Percentiles rank a stretch among this genome's conserved stretches.
Conservation (phyloP, 2,113 vertebrate genomes). For the Epinephelus lanceolatus region DNA sequence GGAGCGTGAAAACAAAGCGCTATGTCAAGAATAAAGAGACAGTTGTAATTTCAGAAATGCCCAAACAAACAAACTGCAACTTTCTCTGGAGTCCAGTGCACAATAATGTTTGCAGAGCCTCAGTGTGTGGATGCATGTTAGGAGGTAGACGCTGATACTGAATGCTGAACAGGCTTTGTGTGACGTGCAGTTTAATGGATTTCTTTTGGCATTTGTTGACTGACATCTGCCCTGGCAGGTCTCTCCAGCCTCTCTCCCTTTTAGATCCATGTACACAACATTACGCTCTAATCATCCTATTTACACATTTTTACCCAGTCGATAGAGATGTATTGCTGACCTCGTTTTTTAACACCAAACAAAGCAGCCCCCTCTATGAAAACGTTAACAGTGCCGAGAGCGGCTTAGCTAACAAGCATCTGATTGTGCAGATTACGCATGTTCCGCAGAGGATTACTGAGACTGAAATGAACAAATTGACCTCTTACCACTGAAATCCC, state of each 20-base stretch:
- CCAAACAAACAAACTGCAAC: slow-evolving; percentile 47
- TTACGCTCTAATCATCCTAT: slow-evolving; percentile 59
- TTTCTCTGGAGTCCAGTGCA: neutral
- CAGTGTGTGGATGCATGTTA: slow-evolving; percentile 18
- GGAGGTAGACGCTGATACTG: slow-evolving; percentile 15
- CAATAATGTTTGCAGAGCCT: slow-evolving; percentile 42
- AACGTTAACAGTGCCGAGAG: slow-evolving; percentile 51
- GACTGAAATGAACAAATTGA: slow-evolving; percentile 81
- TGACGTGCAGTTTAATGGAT: slow-evolving; percentile 55
- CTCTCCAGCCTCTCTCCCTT: slow-evolving; percentile 1
- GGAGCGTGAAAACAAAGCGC: slow-evolving; percentile 39
- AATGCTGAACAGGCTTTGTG: slow-evolving; percentile 52
- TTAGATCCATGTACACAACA: slow-evolving; percentile 42
- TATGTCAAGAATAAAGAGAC: slow-evolving; percentile 57
- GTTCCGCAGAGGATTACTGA: slow-evolving; percentile 73
- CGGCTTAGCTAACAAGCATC: slow-evolving; percentile 79
- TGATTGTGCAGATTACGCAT: slow-evolving; percentile 80
- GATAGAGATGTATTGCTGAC: slow-evolving; percentile 58
- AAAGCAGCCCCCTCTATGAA: slow-evolving; percentile 46
- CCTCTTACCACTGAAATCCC: slow-evolving; percentile 64
- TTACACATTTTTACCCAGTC: slow-evolving; percentile 57
- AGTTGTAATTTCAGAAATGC: slow-evolving; percentile 57
- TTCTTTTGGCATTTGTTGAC: slow-evolving; percentile 54
- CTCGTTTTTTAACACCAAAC: slow-evolving; percentile 61
- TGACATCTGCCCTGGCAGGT: slow-evolving; percentile 40